These are phyloP conservation scores for Seira musarum DNA, from an alignment of 2,888 invertebrate species.

Conservation along the genomic window DNA sequence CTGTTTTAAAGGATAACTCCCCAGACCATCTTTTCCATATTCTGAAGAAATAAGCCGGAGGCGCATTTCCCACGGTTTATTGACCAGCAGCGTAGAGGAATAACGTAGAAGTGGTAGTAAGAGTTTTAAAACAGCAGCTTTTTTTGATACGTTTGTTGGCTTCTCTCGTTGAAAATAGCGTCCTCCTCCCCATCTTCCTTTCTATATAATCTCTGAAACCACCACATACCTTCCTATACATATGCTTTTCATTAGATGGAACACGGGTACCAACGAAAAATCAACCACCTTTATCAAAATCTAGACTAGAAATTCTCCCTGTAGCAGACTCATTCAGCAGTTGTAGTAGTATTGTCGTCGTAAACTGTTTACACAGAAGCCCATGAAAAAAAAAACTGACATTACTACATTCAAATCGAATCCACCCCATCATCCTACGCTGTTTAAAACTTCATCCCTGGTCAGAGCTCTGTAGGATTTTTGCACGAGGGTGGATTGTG, in stretches of 20 bases:
- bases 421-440: background rate
- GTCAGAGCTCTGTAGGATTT: too few relatives aligned
- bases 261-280: constrained; percentile 23
- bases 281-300: background rate
- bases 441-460: constrained; percentile 21
- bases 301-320: too few relatives aligned
- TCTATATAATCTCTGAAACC: too few relatives aligned
- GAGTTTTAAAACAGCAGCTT: too few relatives aligned
- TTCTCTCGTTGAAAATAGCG: constrained; percentile 27
- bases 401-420: background rate
- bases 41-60: constrained; percentile 49
- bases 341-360: background rate
- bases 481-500: too few relatives aligned
- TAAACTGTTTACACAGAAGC: constrained; percentile 35
- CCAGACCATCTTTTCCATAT: constrained; percentile 12
- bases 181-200: constrained; percentile 11
- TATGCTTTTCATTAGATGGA: constrained; percentile 29
- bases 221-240: constrained; percentile 10
- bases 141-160: constrained; percentile 48
- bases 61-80: constrained; percentile 69
- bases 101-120: background rate
- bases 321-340: background rate
- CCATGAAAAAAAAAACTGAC: constrained; percentile 19
- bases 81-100: constrained; percentile 62
- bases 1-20: too few relatives aligned